Evolutionary conservation across 2,797 vertebrate species (phyloP).

Genomic region (Fistularia commersonii): DNA sequence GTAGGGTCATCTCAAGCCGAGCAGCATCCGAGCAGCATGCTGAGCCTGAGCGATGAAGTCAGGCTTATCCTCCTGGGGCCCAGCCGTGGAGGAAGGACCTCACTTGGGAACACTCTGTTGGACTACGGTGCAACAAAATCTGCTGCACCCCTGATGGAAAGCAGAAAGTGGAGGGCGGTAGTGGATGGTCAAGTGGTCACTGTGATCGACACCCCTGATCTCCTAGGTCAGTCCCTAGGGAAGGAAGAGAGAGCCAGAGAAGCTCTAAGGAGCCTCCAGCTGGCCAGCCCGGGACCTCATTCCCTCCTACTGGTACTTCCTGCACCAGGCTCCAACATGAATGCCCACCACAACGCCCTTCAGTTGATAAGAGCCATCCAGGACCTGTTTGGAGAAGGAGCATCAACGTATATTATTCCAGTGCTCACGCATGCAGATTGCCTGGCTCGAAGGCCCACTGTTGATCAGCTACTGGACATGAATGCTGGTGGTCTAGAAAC

Average conservation of each 20-base stretch:
- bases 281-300: conserved; percentile 63
- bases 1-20: conserved; percentile 35
- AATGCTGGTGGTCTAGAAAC: conserved; percentile 34
- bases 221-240: conserved; percentile 47
- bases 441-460: conserved; percentile 5
- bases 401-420: conserved; percentile 39
- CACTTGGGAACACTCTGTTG: conserved; percentile 49
- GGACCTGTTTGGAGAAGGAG: conserved; percentile 53
- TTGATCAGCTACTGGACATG: conserved; percentile 43
- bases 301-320: conserved; percentile 59
- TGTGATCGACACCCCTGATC: conserved; percentile 64
- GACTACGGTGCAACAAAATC: conserved; percentile 10
- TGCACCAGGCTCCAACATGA: conserved; percentile 25
- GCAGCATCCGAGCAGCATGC: background rate
- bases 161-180: conserved; percentile 30
- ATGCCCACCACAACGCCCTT: conserved; percentile 11
- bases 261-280: conserved; percentile 66
- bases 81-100: conserved; percentile 37
- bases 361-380: conserved; percentile 21
- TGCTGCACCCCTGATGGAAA: conserved; percentile 19
- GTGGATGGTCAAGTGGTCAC: conserved; percentile 45
- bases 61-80: conserved; percentile 65
- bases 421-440: conserved; percentile 52
- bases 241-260: conserved; percentile 47
- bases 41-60: conserved; percentile 29